These are phyloP conservation scores for Lepus timidus DNA, from an alignment of 2,113 vertebrate genomes.

Conservation along the genomic window DNA sequence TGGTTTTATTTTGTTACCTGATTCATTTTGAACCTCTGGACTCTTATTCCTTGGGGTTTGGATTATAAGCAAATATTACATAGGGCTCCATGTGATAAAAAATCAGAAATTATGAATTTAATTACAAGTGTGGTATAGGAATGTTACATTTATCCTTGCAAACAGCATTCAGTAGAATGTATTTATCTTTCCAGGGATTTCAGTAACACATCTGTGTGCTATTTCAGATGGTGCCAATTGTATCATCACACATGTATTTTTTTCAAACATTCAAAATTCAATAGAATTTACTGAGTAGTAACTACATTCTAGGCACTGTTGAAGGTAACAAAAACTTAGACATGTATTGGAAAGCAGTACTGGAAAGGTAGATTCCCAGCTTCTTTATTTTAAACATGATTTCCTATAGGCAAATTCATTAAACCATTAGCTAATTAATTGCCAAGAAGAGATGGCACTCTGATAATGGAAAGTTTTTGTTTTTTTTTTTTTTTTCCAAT, in stretches of 20 bases:
- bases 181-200: slow-evolving; percentile 11
- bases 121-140: neutral
- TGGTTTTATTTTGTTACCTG: neutral
- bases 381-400: neutral
- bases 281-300: neutral
- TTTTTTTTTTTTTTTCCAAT: neutral
- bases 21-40: neutral
- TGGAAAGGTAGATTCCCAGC: neutral
- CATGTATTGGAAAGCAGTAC: neutral
- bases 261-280: slow-evolving; percentile 7
- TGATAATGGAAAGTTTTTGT: neutral
- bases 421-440: slow-evolving; percentile 32
- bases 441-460: neutral
- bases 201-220: neutral
- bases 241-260: neutral
- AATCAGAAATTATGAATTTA: neutral
- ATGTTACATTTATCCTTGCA: neutral
- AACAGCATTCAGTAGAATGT: neutral
- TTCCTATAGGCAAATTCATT: neutral
- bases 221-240: neutral
- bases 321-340: neutral
- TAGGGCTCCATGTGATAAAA: neutral
- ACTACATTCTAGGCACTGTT: neutral
- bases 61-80: neutral
- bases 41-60: neutral